Evolutionary conservation across 1,140 invertebrate genomes (phyloP), one percentile per base, ranked within the genome.

Genomic region (Drosophila saltans): DNA sequence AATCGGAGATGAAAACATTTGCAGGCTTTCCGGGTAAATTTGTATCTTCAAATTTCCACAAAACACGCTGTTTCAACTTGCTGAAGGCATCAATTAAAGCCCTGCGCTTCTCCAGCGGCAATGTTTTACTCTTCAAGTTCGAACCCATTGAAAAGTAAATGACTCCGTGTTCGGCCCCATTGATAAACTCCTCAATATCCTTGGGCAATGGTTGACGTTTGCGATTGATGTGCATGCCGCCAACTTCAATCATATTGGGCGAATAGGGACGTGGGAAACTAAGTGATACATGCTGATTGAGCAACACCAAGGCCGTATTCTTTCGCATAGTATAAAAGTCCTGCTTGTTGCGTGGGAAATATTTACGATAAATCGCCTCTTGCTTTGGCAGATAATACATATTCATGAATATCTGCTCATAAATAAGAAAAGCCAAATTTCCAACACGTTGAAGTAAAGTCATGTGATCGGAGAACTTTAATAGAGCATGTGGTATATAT

Each of bases 11-110:
- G 56, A 94, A 93, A 0, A 97, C 92, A 92, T 97, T 97, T 0
- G 91, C 75, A 0, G 95, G 93, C 66, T 94, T 93, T 3, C 92
- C 92, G 0, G 93, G 92, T n/a, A 95, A 73, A 41, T 91, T 80
- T 1, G 95, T 93, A 0, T 93, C 93, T 80, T 96, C 95, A 92
- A 94, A 96, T 83, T 96, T 96, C 95, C 95, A 96, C 0, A 96
- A 71, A 0, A 96, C 93, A 7, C 93, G 94, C 64, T 95, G 93
- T 6, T 95, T 94, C 0, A 96, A 74, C 43, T 92, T 91, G 2
- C 70, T 83, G 40, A 96, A 94, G 1, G 94, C 93, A 0, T 94
- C 93, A 1, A 95, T 36, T 40, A 96, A 88, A 3, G 90, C 92
- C 3, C 93, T 75, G 21, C 93, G 88, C 57, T 93, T 94, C 0